These are phyloP conservation scores for Oopsacas minuta DNA, from an alignment of 37 sponge, comb jelly and placozoan genomes.

Conservation along the genomic window DNA sequence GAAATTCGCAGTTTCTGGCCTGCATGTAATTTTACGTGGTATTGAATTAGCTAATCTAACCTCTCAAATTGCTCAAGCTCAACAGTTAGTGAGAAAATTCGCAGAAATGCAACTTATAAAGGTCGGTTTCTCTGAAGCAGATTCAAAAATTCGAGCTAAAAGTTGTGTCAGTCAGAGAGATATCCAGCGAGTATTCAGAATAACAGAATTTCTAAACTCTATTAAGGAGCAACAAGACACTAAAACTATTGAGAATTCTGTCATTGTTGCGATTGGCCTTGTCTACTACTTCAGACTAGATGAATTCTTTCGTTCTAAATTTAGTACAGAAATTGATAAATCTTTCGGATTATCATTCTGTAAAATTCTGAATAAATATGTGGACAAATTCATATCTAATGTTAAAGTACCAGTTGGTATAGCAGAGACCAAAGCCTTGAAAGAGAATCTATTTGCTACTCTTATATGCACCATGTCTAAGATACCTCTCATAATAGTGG, in stretches of 20 bases:
- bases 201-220: neutral
- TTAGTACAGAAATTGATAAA: conserved; percentile 25
- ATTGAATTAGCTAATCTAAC: conserved; percentile 25
- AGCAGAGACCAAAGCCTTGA: conserved; percentile 71
- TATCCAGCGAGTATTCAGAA: conserved; percentile 30
- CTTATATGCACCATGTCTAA: conserved; percentile 59
- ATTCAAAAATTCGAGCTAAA: conserved; percentile 23
- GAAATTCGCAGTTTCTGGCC: neutral
- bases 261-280: conserved; percentile 62
- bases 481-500: conserved; percentile 80
- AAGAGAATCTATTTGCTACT: conserved; percentile 81
- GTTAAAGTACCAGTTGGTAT: conserved; percentile 67
- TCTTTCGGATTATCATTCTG: neutral
- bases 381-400: neutral
- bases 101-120: conserved; percentile 40
- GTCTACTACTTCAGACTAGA: conserved; percentile 77
- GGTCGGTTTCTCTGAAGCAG: neutral
- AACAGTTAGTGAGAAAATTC: conserved; percentile 52
- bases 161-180: conserved; percentile 60
- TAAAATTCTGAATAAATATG: neutral
- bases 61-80: conserved; percentile 46
- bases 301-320: conserved; percentile 29
- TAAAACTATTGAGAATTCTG: conserved; percentile 22
- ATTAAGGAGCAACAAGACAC: neutral
- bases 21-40: neutral